Base-by-base conservation (phyloP, 2,888 invertebrate species). In the Muscina levida region DNA sequence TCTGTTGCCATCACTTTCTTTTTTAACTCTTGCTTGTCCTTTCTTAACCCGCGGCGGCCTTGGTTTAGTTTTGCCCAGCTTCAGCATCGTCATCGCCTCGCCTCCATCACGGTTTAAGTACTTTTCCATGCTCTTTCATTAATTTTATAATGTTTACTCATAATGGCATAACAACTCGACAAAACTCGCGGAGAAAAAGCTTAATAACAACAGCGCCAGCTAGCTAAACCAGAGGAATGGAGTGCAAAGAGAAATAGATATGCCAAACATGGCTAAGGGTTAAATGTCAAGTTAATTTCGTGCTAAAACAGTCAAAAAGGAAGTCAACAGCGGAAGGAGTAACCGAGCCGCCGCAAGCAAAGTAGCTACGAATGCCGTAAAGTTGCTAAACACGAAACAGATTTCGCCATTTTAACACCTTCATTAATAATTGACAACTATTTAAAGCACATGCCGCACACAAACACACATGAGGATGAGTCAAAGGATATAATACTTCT, bases 351-450 rank as follows among this genome's bases (percentile, higher is more conserved):
- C 31, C 8, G 31, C 4, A 8, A 15, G 15, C 5, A 59, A 31
- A 0, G 37, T 31, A 31, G 8, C 3, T 19, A 56, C 19, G 11
- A 19, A 39, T 53, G 37, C 56, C 39, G 59, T 51, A 73, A 65
- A 81, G 65, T 73, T 83, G 82, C 72, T 81, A 84, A 31, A 85
- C 48, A 76, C n/a, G 72, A 78, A 82, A 78, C 83, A 85, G 85
- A 87, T 86, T 87, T 86, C 85, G 83, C 84, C 85, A 85, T 85
- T 86, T 87, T 85, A 87, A 86, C 85, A 84, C 86, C 85, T 87
- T 87, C 85, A 86, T 87, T 88, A 88, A 88, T 88, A 87, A 88
- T 87, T 87, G 85, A 86, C 84, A 86, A 85, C 74, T 70, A 62
- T 56, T 78, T 68, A 79, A 79, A 82, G 65, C 66, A 73, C 62